These are phyloP conservation scores for Zeugodacus cucurbitae DNA, from an alignment of 1,140 invertebrate genomes.

Conservation along the genomic window DNA sequence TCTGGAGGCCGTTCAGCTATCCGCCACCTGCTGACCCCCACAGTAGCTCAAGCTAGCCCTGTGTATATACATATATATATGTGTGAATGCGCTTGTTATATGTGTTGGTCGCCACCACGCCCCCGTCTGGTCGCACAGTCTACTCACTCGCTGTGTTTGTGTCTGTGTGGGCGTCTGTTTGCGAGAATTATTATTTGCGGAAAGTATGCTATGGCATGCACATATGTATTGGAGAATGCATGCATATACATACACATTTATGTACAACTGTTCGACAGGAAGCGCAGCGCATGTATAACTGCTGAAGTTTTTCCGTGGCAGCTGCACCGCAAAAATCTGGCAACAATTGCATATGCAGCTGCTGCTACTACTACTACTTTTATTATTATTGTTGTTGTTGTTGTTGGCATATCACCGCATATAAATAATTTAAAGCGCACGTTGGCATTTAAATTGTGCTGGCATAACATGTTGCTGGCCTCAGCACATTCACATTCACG, in stretches of 20 bases:
- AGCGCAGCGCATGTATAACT: neutral
- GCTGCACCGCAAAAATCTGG: constrained; percentile 23
- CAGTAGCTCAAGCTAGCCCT: no score
- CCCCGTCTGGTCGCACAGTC: neutral
- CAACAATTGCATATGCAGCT: neutral
- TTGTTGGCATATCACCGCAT: neutral
- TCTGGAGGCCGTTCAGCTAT: no score
- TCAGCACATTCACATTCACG: neutral
- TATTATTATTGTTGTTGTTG: neutral
- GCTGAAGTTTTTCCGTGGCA: neutral
- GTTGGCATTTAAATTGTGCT: constrained; percentile 9
- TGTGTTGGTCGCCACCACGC: neutral
- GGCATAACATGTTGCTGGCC: neutral
- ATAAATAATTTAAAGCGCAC: constrained; percentile 22
- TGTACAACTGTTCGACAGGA: neutral
- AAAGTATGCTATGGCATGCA: constrained; percentile 5
- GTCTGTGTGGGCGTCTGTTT: neutral
- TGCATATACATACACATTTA: neutral
- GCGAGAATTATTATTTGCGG: constrained; percentile 24
- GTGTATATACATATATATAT: no score
- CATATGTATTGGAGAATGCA: neutral
- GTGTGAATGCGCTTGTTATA: neutral
- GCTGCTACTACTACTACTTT: neutral
- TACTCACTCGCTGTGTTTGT: neutral
- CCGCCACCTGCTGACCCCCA: no score